phyloP scores from a whole-genome alignment of 2,888 invertebrate genomes.

The Teinopalpus imperialis region DNA sequence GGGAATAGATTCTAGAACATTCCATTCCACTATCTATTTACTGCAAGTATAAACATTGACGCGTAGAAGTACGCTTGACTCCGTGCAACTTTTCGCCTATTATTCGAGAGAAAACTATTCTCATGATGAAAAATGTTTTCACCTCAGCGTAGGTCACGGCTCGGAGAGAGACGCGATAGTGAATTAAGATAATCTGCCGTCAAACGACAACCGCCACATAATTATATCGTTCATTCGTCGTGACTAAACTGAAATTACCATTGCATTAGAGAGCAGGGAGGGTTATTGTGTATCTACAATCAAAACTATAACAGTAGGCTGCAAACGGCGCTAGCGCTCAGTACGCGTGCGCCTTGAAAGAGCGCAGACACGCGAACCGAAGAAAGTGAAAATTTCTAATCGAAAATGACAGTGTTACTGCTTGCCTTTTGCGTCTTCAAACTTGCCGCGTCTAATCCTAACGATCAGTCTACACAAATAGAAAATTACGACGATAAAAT shows the following conservation, averaged over 20 bases:
- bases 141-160: slow-evolving; percentile 70
- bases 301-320: slow-evolving; percentile 75
- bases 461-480: slow-evolving; percentile 51
- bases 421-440: slow-evolving; percentile 54
- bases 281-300: slow-evolving; percentile 69
- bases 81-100: slow-evolving; percentile 54
- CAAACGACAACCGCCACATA: slow-evolving; percentile 72
- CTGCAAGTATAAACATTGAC: too few relatives aligned
- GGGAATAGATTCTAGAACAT: too few relatives aligned
- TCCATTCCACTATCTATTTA: too few relatives aligned
- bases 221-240: slow-evolving; percentile 77
- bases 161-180: slow-evolving; percentile 69
- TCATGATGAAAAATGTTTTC: slow-evolving; percentile 75
- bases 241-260: slow-evolving; percentile 72
- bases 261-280: slow-evolving; percentile 75
- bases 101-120: slow-evolving; percentile 62
- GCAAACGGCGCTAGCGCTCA: slow-evolving; percentile 59
- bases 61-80: slow-evolving; percentile 20
- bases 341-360: slow-evolving; percentile 61
- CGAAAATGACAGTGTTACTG: slow-evolving; percentile 70
- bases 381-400: slow-evolving; percentile 68
- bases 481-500: slow-evolving; percentile 63
- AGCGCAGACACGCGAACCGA: slow-evolving; percentile 60
- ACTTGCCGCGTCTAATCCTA: slow-evolving; percentile 49
- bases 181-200: slow-evolving; percentile 70